A percentile compares a stretch with the other conserved stretches of the same genome.
Evolutionary conservation across 2,797 vertebrate species (phyloP).

Genomic region (Novumbra hubbsi): DNA sequence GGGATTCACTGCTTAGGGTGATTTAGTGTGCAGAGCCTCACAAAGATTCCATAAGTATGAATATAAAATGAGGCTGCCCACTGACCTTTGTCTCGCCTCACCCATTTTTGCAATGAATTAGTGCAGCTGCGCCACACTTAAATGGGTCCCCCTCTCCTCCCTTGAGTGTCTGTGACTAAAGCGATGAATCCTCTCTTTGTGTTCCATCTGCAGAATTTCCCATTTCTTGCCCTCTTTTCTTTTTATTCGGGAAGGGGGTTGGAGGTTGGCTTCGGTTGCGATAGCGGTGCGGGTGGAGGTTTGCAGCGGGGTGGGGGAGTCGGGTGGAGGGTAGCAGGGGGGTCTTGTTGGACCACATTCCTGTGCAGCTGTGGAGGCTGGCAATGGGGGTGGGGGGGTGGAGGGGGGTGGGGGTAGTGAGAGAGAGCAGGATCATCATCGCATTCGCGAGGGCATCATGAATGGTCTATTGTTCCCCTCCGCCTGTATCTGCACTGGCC

Average conservation of each 20-base stretch:
- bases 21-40: conserved; percentile 50
- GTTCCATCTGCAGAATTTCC: conserved; percentile 64
- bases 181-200: conserved; percentile 83
- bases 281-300: conserved; percentile 10
- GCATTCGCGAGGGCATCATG: conserved; percentile 73
- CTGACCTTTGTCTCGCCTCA: conserved; percentile 71
- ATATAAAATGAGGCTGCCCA: conserved; percentile 74
- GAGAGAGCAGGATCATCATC: conserved; percentile 68
- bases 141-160: conserved; percentile 70
- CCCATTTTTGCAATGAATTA: conserved; percentile 80
- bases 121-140: conserved; percentile 83
- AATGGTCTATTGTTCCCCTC: conserved; percentile 80
- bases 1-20: conserved; percentile 23
- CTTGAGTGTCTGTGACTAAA: conserved; percentile 61
- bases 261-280: conserved; percentile 55
- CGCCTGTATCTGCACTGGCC: conserved; percentile 48
- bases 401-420: conserved; percentile 6
- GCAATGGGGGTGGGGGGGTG: conserved; percentile 51
- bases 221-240: conserved; percentile 65
- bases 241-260: conserved; percentile 46
- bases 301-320: conserved; percentile 50
- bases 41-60: conserved; percentile 58
- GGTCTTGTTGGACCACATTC: conserved; percentile 79
- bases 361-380: conserved; percentile 82
- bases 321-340: conserved; percentile 38